phyloP scores from a whole-genome alignment of 2,888 invertebrate species.

The Papilio gigon region DNA sequence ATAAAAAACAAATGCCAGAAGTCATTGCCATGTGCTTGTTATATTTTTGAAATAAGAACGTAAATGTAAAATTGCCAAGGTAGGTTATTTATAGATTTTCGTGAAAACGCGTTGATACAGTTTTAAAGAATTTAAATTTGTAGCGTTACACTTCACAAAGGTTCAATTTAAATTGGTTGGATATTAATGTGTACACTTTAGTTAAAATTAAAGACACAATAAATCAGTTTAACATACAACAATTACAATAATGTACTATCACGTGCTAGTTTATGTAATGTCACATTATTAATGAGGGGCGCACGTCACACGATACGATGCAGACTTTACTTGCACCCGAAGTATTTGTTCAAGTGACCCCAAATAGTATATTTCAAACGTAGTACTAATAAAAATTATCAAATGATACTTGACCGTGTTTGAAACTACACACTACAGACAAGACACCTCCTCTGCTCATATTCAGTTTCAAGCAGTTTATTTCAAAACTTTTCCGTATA shows the following conservation, averaged over 20 bases:
- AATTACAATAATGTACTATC: slow-evolving; percentile 9
- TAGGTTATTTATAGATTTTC: background rate
- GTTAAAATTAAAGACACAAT: background rate
- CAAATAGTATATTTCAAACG: slow-evolving; percentile 1
- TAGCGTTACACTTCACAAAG: background rate
- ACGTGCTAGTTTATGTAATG: slow-evolving; percentile 12
- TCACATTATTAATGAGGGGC: slow-evolving; percentile 22
- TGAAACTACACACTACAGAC: too few species aligned
- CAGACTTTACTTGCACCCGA: slow-evolving; percentile 40
- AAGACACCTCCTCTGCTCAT: too few species aligned
- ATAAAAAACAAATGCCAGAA: background rate
- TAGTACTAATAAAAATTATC: background rate
- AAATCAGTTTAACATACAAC: slow-evolving; percentile 3
- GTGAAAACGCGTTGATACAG: background rate
- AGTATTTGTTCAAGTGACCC: slow-evolving; percentile 38
- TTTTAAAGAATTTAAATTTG: background rate
- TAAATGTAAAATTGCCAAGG: background rate
- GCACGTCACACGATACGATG: slow-evolving; percentile 21
- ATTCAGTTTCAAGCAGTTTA: too few species aligned
- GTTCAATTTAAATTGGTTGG: background rate
- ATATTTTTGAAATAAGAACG: background rate
- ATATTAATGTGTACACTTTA: too few species aligned
- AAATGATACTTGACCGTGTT: background rate
- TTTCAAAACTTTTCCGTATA: too few species aligned
- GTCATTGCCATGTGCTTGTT: background rate